Conservation (phyloP, 2,888 invertebrate genomes). For the Nycteola revayana region DNA sequence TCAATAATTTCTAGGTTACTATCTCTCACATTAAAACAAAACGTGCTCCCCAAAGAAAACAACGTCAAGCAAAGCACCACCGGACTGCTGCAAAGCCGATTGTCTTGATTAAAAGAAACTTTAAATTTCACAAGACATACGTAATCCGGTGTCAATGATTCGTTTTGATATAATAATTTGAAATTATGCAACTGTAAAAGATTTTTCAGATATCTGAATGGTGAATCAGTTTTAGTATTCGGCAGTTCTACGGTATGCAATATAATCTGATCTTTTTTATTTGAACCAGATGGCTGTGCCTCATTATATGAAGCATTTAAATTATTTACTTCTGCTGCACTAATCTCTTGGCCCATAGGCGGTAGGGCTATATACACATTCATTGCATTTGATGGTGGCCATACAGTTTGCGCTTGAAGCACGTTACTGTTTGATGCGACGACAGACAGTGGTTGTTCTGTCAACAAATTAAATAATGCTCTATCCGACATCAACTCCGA, state of each 20-base stretch:
- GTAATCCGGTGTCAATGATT: conserved; percentile 32
- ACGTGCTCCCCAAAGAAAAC: conserved; percentile 39
- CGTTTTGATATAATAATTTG: conserved; percentile 39
- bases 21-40: conserved; percentile 57
- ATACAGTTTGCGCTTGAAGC: conserved; percentile 9
- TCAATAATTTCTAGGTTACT: conserved; percentile 40
- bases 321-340: neutral
- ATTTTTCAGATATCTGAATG: conserved; percentile 55
- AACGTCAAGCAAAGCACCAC: conserved; percentile 52
- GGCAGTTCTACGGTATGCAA: conserved; percentile 61
- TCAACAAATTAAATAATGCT: conserved; percentile 32
- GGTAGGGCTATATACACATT: conserved; percentile 10
- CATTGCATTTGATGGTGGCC: conserved; percentile 6
- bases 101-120: conserved; percentile 55
- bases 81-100: conserved; percentile 24
- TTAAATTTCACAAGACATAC: conserved; percentile 58
- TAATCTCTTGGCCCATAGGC: neutral
- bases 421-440: conserved; percentile 6
- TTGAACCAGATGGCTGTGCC: conserved; percentile 2
- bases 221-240: conserved; percentile 55
- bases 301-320: conserved; percentile 4
- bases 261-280: conserved; percentile 27
- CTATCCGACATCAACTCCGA: conserved; percentile 61
- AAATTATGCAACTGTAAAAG: conserved; percentile 54
- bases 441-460: conserved; percentile 14